Conservation (phyloP, 2,888 invertebrate species). For the Hololepta plana region DNA sequence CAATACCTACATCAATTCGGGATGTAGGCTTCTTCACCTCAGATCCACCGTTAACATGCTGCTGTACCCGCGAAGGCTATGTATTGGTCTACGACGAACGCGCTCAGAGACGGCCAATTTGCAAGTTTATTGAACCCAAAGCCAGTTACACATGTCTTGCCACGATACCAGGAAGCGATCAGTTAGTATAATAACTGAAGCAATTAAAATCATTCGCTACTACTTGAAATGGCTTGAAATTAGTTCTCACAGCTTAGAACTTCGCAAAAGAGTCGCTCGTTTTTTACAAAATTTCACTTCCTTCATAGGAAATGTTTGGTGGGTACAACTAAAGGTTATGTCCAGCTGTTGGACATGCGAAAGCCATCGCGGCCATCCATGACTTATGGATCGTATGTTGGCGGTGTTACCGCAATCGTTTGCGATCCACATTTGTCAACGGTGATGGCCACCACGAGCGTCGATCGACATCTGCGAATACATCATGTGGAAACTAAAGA, state of each 20-base stretch:
- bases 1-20: slow-evolving; percentile 71
- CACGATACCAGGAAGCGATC: too few species aligned
- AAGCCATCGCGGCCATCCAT: slow-evolving; percentile 46
- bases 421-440: slow-evolving; percentile 43
- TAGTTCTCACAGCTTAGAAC: too few species aligned
- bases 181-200: too few species aligned
- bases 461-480: slow-evolving; percentile 66
- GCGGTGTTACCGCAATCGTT: slow-evolving; percentile 61
- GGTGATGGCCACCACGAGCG: slow-evolving; percentile 42
- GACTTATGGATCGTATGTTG: slow-evolving; percentile 70
- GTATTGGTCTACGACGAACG: slow-evolving; percentile 73
- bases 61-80: slow-evolving; percentile 70
- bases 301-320: slow-evolving; percentile 37
- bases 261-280: too few species aligned
- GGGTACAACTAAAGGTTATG: slow-evolving; percentile 73
- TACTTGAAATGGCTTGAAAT: too few species aligned
- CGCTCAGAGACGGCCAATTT: slow-evolving; percentile 60
- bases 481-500: slow-evolving; percentile 57
- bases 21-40: slow-evolving; percentile 62
- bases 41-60: slow-evolving; percentile 40
- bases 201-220: too few species aligned
- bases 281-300: too few species aligned
- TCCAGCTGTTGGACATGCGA: slow-evolving; percentile 71
- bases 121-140: slow-evolving; percentile 47
- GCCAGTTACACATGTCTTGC: slow-evolving; percentile 53